These are phyloP conservation scores for Rhodinocichla rosea DNA, from an alignment of 2,113 vertebrate genomes.

Conservation along the genomic window DNA sequence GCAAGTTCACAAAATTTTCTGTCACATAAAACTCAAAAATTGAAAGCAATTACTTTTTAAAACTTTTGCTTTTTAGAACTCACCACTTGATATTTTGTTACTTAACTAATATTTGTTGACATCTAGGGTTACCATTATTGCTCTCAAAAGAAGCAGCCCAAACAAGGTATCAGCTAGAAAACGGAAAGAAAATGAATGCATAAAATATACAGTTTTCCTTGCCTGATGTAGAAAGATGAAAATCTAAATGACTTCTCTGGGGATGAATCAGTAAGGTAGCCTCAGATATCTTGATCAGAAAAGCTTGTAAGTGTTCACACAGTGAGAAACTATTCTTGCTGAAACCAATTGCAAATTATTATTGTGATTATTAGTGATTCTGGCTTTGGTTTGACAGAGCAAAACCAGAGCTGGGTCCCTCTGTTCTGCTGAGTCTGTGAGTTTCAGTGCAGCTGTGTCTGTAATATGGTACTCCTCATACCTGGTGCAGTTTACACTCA, in stretches of 20 bases:
- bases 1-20: background rate
- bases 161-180: background rate
- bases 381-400: background rate
- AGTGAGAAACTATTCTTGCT: background rate
- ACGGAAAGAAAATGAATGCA: background rate
- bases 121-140: background rate
- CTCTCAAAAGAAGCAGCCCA: background rate
- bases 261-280: background rate
- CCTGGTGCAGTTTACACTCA: background rate
- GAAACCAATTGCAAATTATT: background rate
- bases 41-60: background rate
- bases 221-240: background rate
- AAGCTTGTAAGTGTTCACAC: background rate
- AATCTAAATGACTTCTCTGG: background rate
- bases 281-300: background rate
- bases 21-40: background rate
- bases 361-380: background rate
- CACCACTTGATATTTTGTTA: background rate
- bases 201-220: background rate
- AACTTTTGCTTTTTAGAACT: background rate
- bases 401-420: background rate
- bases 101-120: background rate
- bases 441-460: background rate
- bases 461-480: background rate
- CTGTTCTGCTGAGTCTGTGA: background rate